Evolutionary conservation across 1,140 invertebrate genomes (phyloP), one percentile per base, ranked within the genome.

Genomic region (Zaprionus taronus): DNA sequence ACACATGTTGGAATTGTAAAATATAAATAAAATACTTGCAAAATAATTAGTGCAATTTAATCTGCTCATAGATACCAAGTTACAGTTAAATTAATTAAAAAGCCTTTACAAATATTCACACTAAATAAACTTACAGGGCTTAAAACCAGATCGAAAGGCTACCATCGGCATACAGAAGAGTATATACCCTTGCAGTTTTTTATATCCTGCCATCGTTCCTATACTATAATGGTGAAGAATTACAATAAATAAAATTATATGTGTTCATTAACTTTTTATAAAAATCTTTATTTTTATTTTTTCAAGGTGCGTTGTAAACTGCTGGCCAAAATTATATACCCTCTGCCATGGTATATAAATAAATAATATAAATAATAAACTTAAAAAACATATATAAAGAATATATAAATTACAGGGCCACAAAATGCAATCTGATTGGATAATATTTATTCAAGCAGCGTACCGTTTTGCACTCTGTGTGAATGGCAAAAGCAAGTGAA

Each of bases 401-500:
- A 22, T 49, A 49, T 24, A 17, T n/a, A 11, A 51, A 22, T 20
- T 51, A 51, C 22, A 2, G 20, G 12, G 12, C 11, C 11, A 51
- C n/a, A n/a, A 24, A 49, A 49, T 51, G 1, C 20, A 51, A 24
- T 51, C 20, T 17, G 41, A 17, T 47, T 11, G n/a, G 1, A 47
- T 47, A 51, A 51, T 51, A 51, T 51, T 51, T 24, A 24, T 51
- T 12, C 9, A 51, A 24, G 47, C 47, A 14, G 47, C 47, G 17
- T 14, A 14, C 20, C 20, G 24, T 51, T 20, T 49, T 12, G 4
- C 47, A 7, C 5, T 51, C 9, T 28, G 34, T 28, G 64, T 36
- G 34, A 68, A 60, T 34, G 38, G 55, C 38, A 60, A 68, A 65
- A 22, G 41, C 41, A 17, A 9, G 41, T n/a, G 6, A 17, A 47